These are phyloP conservation scores for Rhysida immarginata DNA, from an alignment of 1,140 invertebrate species.

Conservation along the genomic window DNA sequence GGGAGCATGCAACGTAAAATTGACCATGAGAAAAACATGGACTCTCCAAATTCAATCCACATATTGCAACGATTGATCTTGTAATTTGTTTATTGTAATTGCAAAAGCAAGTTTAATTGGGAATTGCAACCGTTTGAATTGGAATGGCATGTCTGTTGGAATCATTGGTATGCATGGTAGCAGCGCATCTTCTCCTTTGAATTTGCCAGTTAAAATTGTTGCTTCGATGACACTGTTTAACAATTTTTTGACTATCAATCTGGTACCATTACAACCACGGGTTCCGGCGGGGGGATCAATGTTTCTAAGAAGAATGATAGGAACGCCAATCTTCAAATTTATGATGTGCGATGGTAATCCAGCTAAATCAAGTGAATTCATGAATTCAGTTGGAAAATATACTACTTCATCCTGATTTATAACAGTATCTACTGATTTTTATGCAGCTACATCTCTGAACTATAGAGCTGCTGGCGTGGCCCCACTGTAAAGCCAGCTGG, in stretches of 20 bases:
- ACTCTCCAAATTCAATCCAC: slow-evolving; percentile 19
- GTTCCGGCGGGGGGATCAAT: slow-evolving; percentile 12
- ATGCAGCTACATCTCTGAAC: slow-evolving; percentile 14
- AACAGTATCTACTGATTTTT: slow-evolving; percentile 25
- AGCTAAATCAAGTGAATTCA: slow-evolving; percentile 25
- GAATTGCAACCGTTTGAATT: too few relatives aligned
- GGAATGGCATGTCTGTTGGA: too few relatives aligned
- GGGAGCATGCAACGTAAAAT: slow-evolving; percentile 20
- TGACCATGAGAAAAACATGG: too few relatives aligned
- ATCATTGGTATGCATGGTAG: slow-evolving; percentile 3
- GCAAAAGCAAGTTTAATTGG: slow-evolving; percentile 21
- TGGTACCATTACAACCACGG: slow-evolving; percentile 11
- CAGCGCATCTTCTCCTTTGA: slow-evolving; percentile 10
- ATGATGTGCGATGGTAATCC: slow-evolving; percentile 24
- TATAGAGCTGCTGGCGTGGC: too few relatives aligned
- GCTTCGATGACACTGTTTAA: slow-evolving; percentile 6
- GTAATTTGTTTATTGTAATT: too few relatives aligned
- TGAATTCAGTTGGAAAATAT: slow-evolving; percentile 27
- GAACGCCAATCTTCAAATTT: slow-evolving; percentile 14
- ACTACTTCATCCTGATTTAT: slow-evolving; percentile 20
- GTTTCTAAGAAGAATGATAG: slow-evolving; percentile 15
- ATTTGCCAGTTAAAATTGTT: slow-evolving; percentile 8
- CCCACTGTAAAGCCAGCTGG: too few relatives aligned
- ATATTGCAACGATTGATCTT: slow-evolving; percentile 15
- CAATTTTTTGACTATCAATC: slow-evolving; percentile 9